Evolutionary conservation across 2,888 invertebrate genomes (phyloP).

Genomic region (Bellardia bayeri): DNA sequence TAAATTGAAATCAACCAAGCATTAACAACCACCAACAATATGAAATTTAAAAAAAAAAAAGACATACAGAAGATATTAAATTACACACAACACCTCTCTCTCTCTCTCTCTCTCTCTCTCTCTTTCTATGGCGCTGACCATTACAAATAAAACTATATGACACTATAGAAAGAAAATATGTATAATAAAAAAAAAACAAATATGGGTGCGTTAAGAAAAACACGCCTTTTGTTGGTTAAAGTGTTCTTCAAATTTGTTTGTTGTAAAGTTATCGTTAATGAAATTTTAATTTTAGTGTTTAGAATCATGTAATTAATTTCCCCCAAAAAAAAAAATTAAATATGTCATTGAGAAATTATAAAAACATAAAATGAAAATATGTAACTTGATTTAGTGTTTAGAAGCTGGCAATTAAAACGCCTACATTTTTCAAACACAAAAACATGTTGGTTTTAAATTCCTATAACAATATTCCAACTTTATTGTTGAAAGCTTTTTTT

Average conservation of each 20-base stretch:
- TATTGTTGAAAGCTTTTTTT: too few relatives aligned
- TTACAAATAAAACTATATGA: slow-evolving; percentile 21
- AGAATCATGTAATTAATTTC: too few relatives aligned
- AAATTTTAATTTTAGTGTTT: too few relatives aligned
- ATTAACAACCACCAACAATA: slow-evolving; percentile 36
- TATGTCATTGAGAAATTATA: background rate
- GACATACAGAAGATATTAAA: slow-evolving; percentile 4
- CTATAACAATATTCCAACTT: too few relatives aligned
- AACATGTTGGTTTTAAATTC: slow-evolving; percentile 1
- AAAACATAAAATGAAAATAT: background rate
- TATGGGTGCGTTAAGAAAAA: slow-evolving; percentile 11
- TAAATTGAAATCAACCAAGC: slow-evolving; percentile 64
- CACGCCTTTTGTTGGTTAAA: slow-evolving; percentile 4
- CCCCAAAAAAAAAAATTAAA: background rate
- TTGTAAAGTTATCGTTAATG: background rate
- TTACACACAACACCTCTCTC: slow-evolving; percentile 18
- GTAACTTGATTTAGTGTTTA: slow-evolving; percentile 5
- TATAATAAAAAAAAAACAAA: background rate
- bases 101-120: too few relatives aligned
- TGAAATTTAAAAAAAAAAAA: slow-evolving; percentile 24
- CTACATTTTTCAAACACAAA: slow-evolving; percentile 10
- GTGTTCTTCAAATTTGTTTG: background rate
- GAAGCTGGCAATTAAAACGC: slow-evolving; percentile 34
- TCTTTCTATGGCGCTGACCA: slow-evolving; percentile 7
- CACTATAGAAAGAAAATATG: background rate